Percentiles rank a stretch among this genome's conserved stretches.
phyloP scores from a whole-genome alignment of 2,113 vertebrate species.

The Cyphotilapia sp. region DNA sequence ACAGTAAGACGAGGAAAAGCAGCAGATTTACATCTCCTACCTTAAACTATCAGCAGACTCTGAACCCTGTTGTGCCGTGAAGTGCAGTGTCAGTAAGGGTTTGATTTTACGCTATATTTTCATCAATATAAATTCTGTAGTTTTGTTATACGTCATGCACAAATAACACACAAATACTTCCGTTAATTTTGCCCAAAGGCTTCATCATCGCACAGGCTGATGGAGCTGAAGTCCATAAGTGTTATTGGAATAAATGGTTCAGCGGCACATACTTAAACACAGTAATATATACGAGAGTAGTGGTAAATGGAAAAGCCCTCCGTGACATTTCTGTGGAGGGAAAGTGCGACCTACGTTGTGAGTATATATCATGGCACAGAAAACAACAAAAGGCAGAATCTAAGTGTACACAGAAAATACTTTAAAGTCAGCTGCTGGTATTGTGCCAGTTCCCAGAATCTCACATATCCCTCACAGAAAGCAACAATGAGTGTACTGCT shows the following conservation, averaged over 20 bases:
- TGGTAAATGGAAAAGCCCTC: background rate
- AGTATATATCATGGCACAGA: background rate
- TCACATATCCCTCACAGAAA: background rate
- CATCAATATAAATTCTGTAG: background rate
- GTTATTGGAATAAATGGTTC: background rate
- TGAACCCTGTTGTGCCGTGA: too few species aligned
- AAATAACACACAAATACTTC: background rate
- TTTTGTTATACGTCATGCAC: background rate
- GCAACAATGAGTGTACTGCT: background rate
- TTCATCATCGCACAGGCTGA: background rate
- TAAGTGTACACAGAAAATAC: background rate
- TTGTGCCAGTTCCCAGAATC: background rate
- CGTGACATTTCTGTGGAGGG: background rate
- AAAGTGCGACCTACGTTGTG: fast-evolving
- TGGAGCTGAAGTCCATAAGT: background rate
- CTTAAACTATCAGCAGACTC: background rate
- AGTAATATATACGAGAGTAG: background rate
- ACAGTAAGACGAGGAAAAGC: background rate
- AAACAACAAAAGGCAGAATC: background rate
- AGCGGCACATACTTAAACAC: background rate
- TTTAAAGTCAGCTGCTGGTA: slow-evolving; percentile 2
- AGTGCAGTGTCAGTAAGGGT: background rate
- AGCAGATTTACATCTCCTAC: background rate
- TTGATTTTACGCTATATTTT: background rate
- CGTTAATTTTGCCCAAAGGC: background rate